Evolutionary conservation across 2,113 vertebrate species (phyloP).

Genomic region (Isurus oxyrinchus): DNA sequence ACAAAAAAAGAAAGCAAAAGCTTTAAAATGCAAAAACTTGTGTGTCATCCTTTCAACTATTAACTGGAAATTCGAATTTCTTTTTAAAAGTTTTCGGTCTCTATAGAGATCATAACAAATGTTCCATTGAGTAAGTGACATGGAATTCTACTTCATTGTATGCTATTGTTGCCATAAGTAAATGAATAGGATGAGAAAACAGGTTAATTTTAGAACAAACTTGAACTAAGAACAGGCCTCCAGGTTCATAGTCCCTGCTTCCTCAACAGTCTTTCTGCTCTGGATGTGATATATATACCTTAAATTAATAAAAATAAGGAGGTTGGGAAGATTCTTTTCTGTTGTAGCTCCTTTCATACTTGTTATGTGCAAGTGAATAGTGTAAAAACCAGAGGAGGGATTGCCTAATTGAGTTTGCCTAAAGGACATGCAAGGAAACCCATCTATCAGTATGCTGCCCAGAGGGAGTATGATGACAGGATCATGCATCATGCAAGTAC

Average conservation of each 20-base stretch:
- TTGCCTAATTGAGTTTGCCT: constrained; percentile 31
- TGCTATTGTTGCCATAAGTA: background rate
- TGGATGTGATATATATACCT: background rate
- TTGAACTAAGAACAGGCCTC: background rate
- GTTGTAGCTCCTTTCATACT: background rate
- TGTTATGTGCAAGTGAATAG: background rate
- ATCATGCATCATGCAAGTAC: constrained; percentile 12
- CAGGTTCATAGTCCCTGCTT: background rate
- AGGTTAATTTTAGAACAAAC: background rate
- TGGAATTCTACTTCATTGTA: background rate
- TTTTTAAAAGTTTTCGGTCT: background rate
- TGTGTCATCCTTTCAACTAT: background rate
- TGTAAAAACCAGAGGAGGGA: background rate
- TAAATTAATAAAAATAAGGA: background rate
- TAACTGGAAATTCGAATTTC: background rate
- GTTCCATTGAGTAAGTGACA: background rate
- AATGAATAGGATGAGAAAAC: background rate
- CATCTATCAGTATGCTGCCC: background rate
- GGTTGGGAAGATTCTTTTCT: background rate
- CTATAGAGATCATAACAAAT: background rate
- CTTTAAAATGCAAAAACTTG: background rate
- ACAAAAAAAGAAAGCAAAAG: background rate
- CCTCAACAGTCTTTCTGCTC: background rate
- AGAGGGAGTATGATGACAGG: background rate
- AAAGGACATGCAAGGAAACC: constrained; percentile 14